Evolutionary conservation across 2,113 vertebrate species (phyloP), one percentile per base, ranked within the genome.

Genomic region (Podarcis muralis): DNA sequence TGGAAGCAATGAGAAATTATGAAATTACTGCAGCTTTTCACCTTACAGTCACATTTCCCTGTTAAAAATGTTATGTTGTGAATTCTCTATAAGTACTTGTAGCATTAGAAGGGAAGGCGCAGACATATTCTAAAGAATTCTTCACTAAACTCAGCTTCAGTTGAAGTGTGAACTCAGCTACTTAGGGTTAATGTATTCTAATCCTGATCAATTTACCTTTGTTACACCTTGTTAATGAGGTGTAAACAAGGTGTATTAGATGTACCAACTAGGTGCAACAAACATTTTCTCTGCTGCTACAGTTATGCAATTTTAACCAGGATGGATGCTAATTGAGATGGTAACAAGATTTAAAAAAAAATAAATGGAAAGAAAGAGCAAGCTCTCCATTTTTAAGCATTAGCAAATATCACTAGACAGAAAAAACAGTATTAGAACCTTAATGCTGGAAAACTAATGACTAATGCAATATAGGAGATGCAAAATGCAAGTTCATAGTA

Each of bases 171-270:
- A 83, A 76, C 71, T 76, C 69, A 83, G 57, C 72, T 35, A 77
- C 48, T 88, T 40, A 66, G n/a, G 80, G 81, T 88, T 88, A 83
- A 88, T 88, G 81, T 88, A 66, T 88, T 83, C 57, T 76, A 88
- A 77, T 88, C 75, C 30, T 88, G 65, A 88, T 68, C 81, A 83
- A 83, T 76, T 88, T 88, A 22, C 87, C 20, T 74, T 76, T 66
- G 80, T 88, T 88, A 83, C 43, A 88, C 40, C 40, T 83, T 82
- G 59, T 77, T 88, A 88, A 83, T 83, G 87, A 68, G 59, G 71
- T 88, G 71, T 88, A 83, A 88, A 88, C 71, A 88, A 88, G 80
- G 72, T 53, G 48, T 22, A 77, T 88, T 88, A 77, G 71, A 88
- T 83, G 71, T 83, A 83, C 30, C 72, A 83, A 83, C 87, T 75